Evolutionary conservation across 2,113 vertebrate species (phyloP).

Genomic region (Amazona vittata): DNA sequence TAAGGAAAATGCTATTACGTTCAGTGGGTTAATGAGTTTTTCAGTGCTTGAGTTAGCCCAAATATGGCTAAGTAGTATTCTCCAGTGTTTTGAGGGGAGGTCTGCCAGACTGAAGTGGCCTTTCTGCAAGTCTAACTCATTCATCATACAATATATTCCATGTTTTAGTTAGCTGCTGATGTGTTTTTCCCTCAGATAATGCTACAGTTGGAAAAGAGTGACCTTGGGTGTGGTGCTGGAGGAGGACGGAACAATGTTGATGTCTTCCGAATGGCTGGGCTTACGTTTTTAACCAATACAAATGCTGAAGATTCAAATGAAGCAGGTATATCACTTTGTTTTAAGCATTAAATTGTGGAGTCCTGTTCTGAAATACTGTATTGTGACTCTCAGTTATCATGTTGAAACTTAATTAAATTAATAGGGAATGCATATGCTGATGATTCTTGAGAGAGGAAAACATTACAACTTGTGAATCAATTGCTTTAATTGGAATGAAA

Average conservation of each 20-base stretch:
- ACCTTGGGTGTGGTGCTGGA: slow-evolving; percentile 91
- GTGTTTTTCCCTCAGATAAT: slow-evolving; percentile 75
- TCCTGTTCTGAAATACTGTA: not conserved
- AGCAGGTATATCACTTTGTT: slow-evolving; percentile 48
- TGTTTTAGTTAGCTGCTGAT: not conserved
- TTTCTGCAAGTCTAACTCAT: not conserved
- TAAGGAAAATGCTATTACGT: not conserved
- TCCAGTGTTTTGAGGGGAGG: not conserved
- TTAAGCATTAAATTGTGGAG: not conserved
- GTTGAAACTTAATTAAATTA: not conserved
- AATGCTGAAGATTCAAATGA: slow-evolving; percentile 71
- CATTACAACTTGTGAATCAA: not conserved
- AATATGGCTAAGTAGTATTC: too few species aligned
- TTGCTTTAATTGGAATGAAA: not conserved
- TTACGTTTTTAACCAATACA: slow-evolving; percentile 90
- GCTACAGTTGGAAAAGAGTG: slow-evolving; percentile 81
- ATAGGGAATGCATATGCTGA: not conserved
- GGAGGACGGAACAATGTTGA: slow-evolving; percentile 84
- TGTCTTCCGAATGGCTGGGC: slow-evolving; percentile 86
- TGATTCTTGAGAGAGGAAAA: not conserved
- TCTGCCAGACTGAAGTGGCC: not conserved
- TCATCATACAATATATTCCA: not conserved
- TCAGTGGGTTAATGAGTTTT: not conserved
- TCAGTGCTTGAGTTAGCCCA: not conserved
- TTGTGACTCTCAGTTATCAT: not conserved